A percentile compares a stretch with the other conserved stretches of the same genome.
Conservation (phyloP, 2,888 invertebrate genomes). For the Xestia c-nigrum region DNA sequence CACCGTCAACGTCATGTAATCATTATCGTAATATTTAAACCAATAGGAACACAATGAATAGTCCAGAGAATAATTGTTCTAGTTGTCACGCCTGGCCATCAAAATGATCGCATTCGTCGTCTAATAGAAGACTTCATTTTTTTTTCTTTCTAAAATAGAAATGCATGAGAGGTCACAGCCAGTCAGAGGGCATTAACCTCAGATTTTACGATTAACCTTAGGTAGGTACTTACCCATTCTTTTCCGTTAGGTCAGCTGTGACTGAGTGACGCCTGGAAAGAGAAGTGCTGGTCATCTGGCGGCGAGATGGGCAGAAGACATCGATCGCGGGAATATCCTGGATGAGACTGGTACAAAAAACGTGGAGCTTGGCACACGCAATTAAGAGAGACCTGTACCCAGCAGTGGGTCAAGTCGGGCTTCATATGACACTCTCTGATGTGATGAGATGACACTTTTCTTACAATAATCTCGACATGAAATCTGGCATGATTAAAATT, state of each 20-base stretch:
- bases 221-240: background rate
- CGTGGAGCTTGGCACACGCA: too few relatives aligned
- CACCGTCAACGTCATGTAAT: background rate
- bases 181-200: conserved; percentile 17
- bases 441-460: too few relatives aligned
- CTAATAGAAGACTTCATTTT: background rate
- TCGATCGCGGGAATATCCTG: background rate
- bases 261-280: background rate
- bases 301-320: background rate
- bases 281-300: background rate
- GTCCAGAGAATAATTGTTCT: background rate
- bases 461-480: too few relatives aligned
- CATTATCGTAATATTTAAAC: background rate
- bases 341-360: background rate
- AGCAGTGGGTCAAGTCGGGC: too few relatives aligned
- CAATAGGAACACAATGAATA: background rate
- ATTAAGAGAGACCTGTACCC: too few relatives aligned
- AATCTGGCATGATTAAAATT: too few relatives aligned
- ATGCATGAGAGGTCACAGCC: background rate
- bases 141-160: background rate
- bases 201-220: background rate
- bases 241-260: background rate
- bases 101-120: background rate
- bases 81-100: background rate
- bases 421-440: too few relatives aligned